Evolutionary conservation across 2,113 vertebrate species (phyloP), one percentile per base, ranked within the genome.

Genomic region (Todiramphus saurophagus): DNA sequence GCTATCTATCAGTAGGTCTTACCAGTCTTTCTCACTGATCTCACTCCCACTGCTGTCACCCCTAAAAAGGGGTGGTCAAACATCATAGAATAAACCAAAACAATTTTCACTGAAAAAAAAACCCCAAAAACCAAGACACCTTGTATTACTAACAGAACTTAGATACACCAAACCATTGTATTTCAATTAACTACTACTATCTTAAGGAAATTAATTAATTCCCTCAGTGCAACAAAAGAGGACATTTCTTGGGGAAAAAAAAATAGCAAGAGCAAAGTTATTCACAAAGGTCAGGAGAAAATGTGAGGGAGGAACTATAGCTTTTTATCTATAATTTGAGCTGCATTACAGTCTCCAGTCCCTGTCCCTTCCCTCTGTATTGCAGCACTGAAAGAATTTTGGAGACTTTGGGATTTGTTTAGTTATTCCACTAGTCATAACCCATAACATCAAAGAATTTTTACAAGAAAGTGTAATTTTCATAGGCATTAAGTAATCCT

Each of bases 11-110:
- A 74, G 19, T 62, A 69, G 4, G 5, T 91, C 11, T 76, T 46
- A 43, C 1, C 12, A 3, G 43, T 72, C 15, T 77, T 74, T 70
- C 20, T 78, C 10, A 16, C 13, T 30, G 5, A 91, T 55, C 1
- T 4, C 7, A 17, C 7, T 72, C 4, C 24, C 0, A 0, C 44
- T 27, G 9, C 25, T 39, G 11, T 3, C 11, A 58, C 7, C 3
- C 10, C 4, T 30, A 74, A 89, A 94, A 91, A 35, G 1, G 9
- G 37, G 7, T 16, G 12, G 3, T 46, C 10, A 58, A 82, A 48
- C 4, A 58, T 53, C 23, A 7, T 55, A 41, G 17, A 84, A 74
- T n/a, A 43, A 76, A 37, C 2, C 0, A 3, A 90, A 62, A 87
- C 0, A 1, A 43, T 48, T 74, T 80, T 51, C 31, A 9, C 15